A percentile compares a stretch with the other conserved stretches of the same genome.
phyloP scores from a whole-genome alignment of 1,140 invertebrate genomes.

The Epicauta chinensis region DNA sequence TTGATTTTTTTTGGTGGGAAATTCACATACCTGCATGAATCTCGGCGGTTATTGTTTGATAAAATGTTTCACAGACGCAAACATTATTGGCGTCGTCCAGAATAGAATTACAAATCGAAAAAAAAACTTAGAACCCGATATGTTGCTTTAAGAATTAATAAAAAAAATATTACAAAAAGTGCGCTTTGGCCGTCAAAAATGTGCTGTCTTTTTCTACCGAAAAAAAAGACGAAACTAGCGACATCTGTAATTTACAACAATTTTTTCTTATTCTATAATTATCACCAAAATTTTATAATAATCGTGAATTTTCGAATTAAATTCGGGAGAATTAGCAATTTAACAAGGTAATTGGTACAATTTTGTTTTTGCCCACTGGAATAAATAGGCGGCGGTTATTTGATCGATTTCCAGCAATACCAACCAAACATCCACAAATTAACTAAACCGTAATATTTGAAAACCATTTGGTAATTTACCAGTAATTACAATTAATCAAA shows the following conservation, averaged over 20 bases:
- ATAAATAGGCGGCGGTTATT: no score
- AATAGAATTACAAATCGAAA: constrained; percentile 25
- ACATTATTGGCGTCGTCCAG: constrained; percentile 17
- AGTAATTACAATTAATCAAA: no score
- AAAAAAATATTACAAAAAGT: constrained; percentile 38
- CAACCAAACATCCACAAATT: no score
- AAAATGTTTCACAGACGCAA: constrained; percentile 4
- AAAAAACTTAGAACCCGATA: constrained; percentile 26
- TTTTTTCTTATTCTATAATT: no score
- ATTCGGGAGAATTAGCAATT: no score
- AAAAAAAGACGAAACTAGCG: background rate
- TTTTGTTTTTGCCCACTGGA: no score
- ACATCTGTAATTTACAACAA: background rate
- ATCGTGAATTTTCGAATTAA: no score
- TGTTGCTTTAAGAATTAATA: constrained; percentile 19
- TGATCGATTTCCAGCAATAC: no score
- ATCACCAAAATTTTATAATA: no score
- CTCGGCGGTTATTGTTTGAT: background rate
- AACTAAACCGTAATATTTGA: no score
- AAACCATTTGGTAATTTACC: no score
- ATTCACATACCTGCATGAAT: background rate
- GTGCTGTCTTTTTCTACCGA: constrained; percentile 23
- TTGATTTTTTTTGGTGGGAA: background rate
- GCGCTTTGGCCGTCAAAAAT: constrained; percentile 34
- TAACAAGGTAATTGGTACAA: no score